Evolutionary conservation across 2,888 invertebrate species (phyloP).

Genomic region (Oscheius sp.): DNA sequence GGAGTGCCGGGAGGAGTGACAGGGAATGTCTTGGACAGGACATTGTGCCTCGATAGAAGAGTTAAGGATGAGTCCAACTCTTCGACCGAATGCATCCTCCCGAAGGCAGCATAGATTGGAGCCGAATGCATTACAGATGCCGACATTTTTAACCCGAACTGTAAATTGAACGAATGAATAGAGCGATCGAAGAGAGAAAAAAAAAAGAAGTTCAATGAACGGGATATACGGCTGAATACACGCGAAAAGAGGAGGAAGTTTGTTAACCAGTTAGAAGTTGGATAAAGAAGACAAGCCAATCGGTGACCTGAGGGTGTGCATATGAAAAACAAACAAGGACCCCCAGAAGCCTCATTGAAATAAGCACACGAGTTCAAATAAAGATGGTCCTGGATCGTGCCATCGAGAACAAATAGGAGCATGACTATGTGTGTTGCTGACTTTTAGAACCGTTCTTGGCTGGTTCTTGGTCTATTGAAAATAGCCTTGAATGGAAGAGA

Average conservation of each 20-base stretch:
- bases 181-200: not conserved
- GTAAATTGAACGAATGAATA: not conserved
- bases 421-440: no score
- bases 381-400: not conserved
- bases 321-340: conserved; percentile 28
- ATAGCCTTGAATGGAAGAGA: no score
- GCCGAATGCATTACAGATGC: conserved; percentile 24
- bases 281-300: not conserved
- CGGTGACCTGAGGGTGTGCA: conserved; percentile 7
- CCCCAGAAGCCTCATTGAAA: conserved; percentile 19
- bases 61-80: conserved; percentile 33
- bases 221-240: no score
- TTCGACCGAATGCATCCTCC: conserved; percentile 31
- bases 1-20: conserved; percentile 32
- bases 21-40: conserved; percentile 13
- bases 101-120: conserved; percentile 15
- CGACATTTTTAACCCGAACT: conserved; percentile 10
- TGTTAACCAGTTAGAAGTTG: not conserved
- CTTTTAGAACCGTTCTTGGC: no score
- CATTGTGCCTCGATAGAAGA: conserved; percentile 19
- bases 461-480: no score
- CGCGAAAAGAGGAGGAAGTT: not conserved
- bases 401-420: not conserved
- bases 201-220: not conserved
- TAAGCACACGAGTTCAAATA: conserved; percentile 20